Evolutionary conservation across 2,113 vertebrate genomes (phyloP), one percentile per base, ranked within the genome.

Genomic region (Perca flavescens): DNA sequence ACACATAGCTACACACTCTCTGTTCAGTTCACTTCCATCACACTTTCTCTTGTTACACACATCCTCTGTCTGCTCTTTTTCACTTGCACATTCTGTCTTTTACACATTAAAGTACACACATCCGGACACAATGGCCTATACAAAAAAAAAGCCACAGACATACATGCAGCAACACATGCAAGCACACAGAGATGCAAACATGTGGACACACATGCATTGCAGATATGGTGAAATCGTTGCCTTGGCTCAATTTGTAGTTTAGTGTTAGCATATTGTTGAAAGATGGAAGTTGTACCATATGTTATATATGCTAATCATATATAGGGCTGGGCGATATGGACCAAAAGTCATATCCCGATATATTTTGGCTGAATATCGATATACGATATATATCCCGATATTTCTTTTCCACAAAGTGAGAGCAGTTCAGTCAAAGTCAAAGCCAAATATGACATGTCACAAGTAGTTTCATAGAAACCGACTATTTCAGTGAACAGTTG

Each of bases 1-100:
- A 43, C 56, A 57, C 19, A 34, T n/a, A 22, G 52, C 19, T 6
- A 16, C 54, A 67, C 58, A 65, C 40, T 61, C 5, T 69, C 49
- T 17, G 19, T 61, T 66, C 62, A 47, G 79, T 56, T 63, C 69
- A n/a, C 31, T 47, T 74, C 56, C 54, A 34, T 66, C 75, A 50
- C 86, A 79, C 66, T 80, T 83, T 87, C 79, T 86, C 87, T 65
- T 74, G 67, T 91, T 86, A 79, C 86, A 91, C 80, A 82, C 77
- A 67, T 79, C 52, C 80, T 60, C 47, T 63, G 67, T 78, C 88
- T 87, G 80, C 68, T 46, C 56, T 74, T 74, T 84, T 75, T 89
- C 87, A 77, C 67, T 83, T 31, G 7, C 86, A 87, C 85, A 40
- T 84, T 74, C 66, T 64, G 62, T 22, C 63, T 43, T 64, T 56